phyloP scores from a whole-genome alignment of 1,140 invertebrate genomes.

The Habropoda laboriosa region DNA sequence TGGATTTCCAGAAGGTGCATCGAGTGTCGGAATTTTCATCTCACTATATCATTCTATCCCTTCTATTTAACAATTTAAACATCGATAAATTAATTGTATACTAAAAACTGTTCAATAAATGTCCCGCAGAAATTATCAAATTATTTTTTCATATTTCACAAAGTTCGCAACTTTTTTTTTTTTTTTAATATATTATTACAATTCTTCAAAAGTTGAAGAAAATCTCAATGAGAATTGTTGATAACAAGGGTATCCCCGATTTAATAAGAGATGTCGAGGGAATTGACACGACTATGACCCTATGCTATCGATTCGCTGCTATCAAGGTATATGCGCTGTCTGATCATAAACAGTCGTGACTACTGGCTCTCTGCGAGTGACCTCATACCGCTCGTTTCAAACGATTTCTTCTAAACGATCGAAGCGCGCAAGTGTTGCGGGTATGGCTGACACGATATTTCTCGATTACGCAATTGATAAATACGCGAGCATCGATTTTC shows the following conservation, averaged over 20 bases:
- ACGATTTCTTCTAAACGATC: constrained; percentile 17
- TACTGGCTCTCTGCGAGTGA: constrained; percentile 1
- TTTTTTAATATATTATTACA: no score
- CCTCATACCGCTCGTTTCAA: constrained; percentile 10
- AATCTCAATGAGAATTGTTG: not conserved
- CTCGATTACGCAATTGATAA: not conserved
- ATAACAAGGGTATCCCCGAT: not conserved
- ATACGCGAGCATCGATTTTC: not conserved
- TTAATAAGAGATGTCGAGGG: constrained; percentile 4
- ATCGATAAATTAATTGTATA: not conserved
- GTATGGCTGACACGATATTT: not conserved
- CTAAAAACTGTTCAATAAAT: no score
- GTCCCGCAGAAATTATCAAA: no score
- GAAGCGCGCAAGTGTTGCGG: not conserved
- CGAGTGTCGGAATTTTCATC: constrained; percentile 10
- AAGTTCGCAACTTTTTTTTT: no score
- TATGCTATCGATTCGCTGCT: constrained; percentile 29
- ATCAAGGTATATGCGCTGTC: not conserved
- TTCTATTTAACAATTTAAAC: not conserved
- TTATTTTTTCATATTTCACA: no score
- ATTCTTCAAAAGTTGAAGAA: no score
- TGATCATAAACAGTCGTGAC: constrained; percentile 33
- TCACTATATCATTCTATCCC: not conserved
- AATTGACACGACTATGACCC: constrained; percentile 11
- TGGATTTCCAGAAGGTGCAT: not conserved